These are phyloP conservation scores for Chelidonichthys spinosus DNA, from an alignment of 2,797 vertebrate genomes.

Conservation along the genomic window DNA sequence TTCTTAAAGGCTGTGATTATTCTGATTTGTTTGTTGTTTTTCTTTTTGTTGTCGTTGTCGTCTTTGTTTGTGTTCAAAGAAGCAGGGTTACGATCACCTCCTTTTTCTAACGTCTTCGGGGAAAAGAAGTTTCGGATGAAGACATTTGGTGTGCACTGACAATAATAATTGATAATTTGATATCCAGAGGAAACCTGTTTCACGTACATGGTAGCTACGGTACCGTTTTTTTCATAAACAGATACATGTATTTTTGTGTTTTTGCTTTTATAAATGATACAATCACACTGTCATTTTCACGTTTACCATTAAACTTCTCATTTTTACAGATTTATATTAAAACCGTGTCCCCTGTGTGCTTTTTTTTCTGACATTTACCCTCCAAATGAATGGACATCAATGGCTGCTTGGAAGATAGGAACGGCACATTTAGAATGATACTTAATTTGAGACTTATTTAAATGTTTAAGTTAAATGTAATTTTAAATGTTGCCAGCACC, in stretches of 20 bases:
- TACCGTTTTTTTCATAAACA: slow-evolving; percentile 70
- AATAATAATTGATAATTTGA: slow-evolving; percentile 47
- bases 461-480: too few species aligned
- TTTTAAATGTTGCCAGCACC: not conserved
- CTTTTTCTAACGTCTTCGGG: slow-evolving; percentile 57
- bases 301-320: slow-evolving; percentile 80
- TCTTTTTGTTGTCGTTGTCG: slow-evolving; percentile 43
- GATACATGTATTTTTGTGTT: slow-evolving; percentile 76
- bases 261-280: slow-evolving; percentile 78
- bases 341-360: slow-evolving; percentile 38
- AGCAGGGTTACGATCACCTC: slow-evolving; percentile 69
- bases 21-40: slow-evolving; percentile 42
- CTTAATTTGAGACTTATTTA: too few species aligned
- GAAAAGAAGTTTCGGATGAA: slow-evolving; percentile 52
- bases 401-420: not conserved
- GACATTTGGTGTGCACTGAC: slow-evolving; percentile 69
- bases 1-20: slow-evolving; percentile 87
- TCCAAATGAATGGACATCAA: not conserved
- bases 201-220: slow-evolving; percentile 66
- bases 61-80: slow-evolving; percentile 65
- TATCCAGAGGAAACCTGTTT: slow-evolving; percentile 66
- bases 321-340: slow-evolving; percentile 85
- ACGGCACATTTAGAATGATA: not conserved
- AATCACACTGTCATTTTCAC: slow-evolving; percentile 78
- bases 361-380: not conserved